phyloP scores from a whole-genome alignment of 2,888 invertebrate genomes.

The Macaria liturata region DNA sequence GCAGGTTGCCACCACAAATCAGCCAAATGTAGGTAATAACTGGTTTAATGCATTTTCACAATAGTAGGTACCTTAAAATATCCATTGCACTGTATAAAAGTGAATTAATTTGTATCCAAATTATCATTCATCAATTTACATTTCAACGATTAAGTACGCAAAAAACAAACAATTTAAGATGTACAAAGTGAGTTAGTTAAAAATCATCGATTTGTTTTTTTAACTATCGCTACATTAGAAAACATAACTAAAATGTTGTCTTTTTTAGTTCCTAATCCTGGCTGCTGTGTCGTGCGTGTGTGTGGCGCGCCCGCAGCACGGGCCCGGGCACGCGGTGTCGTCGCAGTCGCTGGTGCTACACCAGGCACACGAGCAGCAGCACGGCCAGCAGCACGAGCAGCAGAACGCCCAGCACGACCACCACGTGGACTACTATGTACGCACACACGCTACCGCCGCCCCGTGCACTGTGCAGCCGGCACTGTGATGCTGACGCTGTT shows the following conservation, averaged over 20 bases:
- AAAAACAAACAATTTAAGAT: conserved; percentile 9
- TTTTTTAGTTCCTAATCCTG: conserved; percentile 3
- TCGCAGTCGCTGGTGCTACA: conserved; percentile 52
- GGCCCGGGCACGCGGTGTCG: conserved; percentile 49
- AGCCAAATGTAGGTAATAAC: conserved; percentile 17
- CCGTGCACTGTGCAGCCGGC: background rate
- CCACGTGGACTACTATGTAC: conserved; percentile 17
- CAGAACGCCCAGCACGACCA: conserved; percentile 5
- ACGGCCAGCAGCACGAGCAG: conserved; percentile 7
- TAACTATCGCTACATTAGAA: background rate
- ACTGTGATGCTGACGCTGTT: background rate
- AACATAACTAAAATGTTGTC: background rate
- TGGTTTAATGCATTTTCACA: conserved; percentile 7
- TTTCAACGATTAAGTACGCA: conserved; percentile 1
- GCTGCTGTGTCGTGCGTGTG: conserved; percentile 6
- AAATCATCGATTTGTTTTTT: too few species aligned
- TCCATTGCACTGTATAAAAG: conserved; percentile 24
- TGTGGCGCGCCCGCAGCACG: conserved; percentile 54
- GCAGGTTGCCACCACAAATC: conserved; percentile 13
- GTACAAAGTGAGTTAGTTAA: conserved; percentile 20
- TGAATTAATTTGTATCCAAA: conserved; percentile 1
- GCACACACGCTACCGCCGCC: conserved; percentile 39
- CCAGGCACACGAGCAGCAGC: conserved; percentile 32
- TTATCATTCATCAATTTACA: conserved; percentile 19
- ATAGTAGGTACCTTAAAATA: background rate